Base-by-base conservation (phyloP, 2,888 invertebrate species). In the Cremastinae sp. region DNA sequence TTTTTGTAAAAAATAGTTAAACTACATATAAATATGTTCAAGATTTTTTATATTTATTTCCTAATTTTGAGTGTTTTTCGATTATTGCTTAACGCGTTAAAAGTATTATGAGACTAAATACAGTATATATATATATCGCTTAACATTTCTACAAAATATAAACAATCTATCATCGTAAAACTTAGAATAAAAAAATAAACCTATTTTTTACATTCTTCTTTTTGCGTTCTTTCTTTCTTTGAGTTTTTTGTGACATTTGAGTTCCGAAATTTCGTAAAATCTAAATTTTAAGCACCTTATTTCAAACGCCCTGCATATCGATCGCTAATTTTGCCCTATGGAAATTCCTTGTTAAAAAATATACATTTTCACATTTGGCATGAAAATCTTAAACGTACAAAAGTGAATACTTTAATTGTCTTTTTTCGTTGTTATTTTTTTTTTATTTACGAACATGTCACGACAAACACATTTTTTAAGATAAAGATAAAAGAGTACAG, bases 51-150 rank as follows among this genome's bases (percentile, higher is more conserved):
- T 75, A n/a, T 70, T 78, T 78, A 78, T 8, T 41, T 36, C 22
- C 77, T 79, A 80, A 78, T 80, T 76, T 79, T 69, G 79, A 71
- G 54, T 70, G 69, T 72, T 76, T 70, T 36, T 18, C 45, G 18
- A 49, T 65, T 22, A 49, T 20, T 10, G n/a, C 22, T 56, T 72
- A 59, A 69, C 5, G 28, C 5, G 54, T 41, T 72, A 71, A 41
- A 74, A 14, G n/a, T 20, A 45, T 3, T n/a, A 38, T 8, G 9
- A 56, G 16, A 56, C n/a, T n/a, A n/a, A n/a, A n/a, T n/a, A n/a
- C n/a, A 36, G 16, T 38, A 56, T 14, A 36, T 18, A 36, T n/a
- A 36, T 14, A 53, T 22, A 56, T 56, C 34, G 41, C 14, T 12
- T 7, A 14, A 18, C 22, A 10, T 41, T 41, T 9, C 2, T 41